Evolutionary conservation across 1,140 invertebrate genomes (phyloP), one percentile per base, ranked within the genome.

Genomic region (Paralvinella palmiformis): DNA sequence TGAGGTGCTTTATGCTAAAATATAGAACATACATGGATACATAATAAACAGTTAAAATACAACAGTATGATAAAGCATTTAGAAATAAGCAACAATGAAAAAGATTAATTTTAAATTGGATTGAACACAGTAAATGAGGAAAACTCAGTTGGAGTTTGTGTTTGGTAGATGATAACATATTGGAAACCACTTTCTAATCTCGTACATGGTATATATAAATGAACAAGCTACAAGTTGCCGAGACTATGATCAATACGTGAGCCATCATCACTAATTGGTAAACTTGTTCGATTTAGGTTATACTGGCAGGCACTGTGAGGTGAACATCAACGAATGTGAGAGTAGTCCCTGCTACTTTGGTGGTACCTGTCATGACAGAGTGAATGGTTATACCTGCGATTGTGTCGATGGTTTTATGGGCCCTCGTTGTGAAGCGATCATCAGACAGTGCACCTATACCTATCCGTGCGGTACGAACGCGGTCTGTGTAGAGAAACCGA

Each of bases 401-500:
- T 71, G 69, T 35, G 35, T 55, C 27, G 20, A 64, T 29, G 68
- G 65, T 31, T 71, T 68, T 53, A 66, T 69, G 37, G 69, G 69
- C 15, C 5, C 31, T 17, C 63, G 61, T 36, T 71, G 69, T 57
- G 65, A 71, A 55, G 70, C 68, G 0, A 66, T 74, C 1, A 64
- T 72, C 3, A 41, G 70, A 22, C 57, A 66, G n/a, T 74, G 72
- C 64, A 24, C 52, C 33, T 36, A 72, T 55, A 31, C 41, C 36
- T 62, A 66, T 41, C 70, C 67, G 20, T 74, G 73, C 65, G 64
- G 63, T 1, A 57, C 64, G 22, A 66, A 71, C 60, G 69, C 65
- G 1, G 52, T 72, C 36, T 73, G 72, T 64, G 65, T 71, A 20
- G 69, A 72, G n/a, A 71, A 65, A 59, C 69, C 69, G 1, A 37